Conservation (phyloP, 2,888 invertebrate genomes). For the Parthenolecanium corni region DNA sequence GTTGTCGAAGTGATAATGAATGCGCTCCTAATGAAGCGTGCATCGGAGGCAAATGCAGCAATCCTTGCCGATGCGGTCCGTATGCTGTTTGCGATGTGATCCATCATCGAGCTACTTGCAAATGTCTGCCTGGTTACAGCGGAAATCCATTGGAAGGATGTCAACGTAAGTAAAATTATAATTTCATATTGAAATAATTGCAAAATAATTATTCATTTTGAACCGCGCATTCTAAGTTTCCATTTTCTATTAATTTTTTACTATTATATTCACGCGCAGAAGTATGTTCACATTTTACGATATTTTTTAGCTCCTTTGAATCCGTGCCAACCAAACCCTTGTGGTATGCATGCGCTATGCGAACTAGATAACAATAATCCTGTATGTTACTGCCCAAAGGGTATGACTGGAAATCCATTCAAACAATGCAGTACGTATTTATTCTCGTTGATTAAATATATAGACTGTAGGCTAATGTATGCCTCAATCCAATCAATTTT, state of each 20-base stretch:
- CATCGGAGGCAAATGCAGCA: conserved; percentile 60
- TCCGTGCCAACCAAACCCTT: conserved; percentile 75
- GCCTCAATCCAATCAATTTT: no score
- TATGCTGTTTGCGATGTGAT: conserved; percentile 72
- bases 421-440: conserved; percentile 73
- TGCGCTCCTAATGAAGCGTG: conserved; percentile 65
- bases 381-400: conserved; percentile 79
- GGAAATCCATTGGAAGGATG: conserved; percentile 66
- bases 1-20: conserved; percentile 59
- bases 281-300: no score
- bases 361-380: conserved; percentile 74
- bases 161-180: conserved; percentile 26
- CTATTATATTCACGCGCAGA: no score
- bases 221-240: no score
- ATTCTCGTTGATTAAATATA: background rate
- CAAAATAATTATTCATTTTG: no score
- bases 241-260: background rate
- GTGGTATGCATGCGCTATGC: conserved; percentile 72
- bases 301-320: conserved; percentile 45
- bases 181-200: background rate
- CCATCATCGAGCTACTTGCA: conserved; percentile 66
- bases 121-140: conserved; percentile 66
- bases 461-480: no score
- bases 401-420: conserved; percentile 81
- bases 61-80: conserved; percentile 65